phyloP scores from a whole-genome alignment of 2,888 invertebrate species.

The Tridacna crocea region DNA sequence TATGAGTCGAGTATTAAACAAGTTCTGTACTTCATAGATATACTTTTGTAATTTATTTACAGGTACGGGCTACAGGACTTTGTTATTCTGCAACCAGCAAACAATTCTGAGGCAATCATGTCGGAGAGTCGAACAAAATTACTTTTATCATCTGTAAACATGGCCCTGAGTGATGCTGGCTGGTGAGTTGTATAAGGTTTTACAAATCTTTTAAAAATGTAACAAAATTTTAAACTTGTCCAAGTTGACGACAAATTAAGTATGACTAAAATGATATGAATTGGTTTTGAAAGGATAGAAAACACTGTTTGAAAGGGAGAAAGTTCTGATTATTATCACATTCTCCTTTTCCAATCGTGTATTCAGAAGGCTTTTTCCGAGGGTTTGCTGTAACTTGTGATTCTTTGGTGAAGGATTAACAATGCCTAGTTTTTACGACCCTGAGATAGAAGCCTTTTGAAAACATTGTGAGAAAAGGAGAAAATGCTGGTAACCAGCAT shows the following conservation, averaged over 20 bases:
- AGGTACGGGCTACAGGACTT: conserved; percentile 93
- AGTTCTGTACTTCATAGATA: no score
- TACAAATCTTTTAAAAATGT: neutral
- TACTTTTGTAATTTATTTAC: conserved; percentile 25
- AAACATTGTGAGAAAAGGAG: no score
- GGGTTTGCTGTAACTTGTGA: no score
- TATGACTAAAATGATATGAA: neutral
- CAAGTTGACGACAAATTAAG: no score
- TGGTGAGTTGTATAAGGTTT: conserved; percentile 86
- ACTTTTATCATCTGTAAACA: conserved; percentile 91
- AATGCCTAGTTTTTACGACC: no score
- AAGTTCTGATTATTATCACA: neutral
- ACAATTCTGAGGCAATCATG: conserved; percentile 84
- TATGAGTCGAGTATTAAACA: no score
- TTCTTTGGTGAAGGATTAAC: no score
- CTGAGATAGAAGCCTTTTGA: no score
- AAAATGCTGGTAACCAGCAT: no score
- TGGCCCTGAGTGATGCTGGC: conserved; percentile 92
- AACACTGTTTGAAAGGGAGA: neutral
- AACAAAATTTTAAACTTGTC: no score
- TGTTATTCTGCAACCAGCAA: conserved; percentile 89
- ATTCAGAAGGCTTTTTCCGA: neutral
- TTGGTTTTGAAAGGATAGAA: no score
- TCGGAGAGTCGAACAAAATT: conserved; percentile 88
- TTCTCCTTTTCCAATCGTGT: neutral